Conservation (phyloP, 2,888 invertebrate genomes). For the Tanaodytes sp. region DNA sequence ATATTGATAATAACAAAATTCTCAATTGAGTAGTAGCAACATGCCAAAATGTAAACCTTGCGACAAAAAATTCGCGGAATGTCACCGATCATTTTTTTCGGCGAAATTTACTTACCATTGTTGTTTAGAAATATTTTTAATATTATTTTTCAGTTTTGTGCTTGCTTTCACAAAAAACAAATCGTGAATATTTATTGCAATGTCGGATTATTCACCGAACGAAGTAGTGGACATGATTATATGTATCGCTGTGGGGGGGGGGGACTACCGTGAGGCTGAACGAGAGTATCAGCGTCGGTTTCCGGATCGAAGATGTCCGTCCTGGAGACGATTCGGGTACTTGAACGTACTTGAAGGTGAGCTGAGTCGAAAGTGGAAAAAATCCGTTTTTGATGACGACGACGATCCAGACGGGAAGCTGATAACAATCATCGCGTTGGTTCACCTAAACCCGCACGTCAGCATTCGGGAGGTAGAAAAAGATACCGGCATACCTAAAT, state of each 20-base stretch:
- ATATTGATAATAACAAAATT: too few species aligned
- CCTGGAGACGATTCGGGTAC: not conserved
- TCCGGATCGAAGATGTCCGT: constrained; percentile 3
- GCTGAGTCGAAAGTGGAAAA: constrained; percentile 3
- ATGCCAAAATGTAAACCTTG: too few species aligned
- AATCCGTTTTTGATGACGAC: not conserved
- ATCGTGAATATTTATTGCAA: too few species aligned
- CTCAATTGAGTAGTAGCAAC: too few species aligned
- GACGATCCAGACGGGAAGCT: constrained; percentile 13
- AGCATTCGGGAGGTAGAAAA: constrained; percentile 27
- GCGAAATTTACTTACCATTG: too few species aligned
- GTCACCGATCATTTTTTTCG: too few species aligned
- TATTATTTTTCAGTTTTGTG: too few species aligned
- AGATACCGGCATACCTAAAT: constrained; percentile 28
- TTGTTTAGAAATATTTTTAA: too few species aligned
- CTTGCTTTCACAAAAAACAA: too few species aligned
- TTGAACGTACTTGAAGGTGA: constrained; percentile 6
- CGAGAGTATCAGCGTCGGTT: not conserved
- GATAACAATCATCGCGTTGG: constrained; percentile 13
- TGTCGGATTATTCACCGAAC: constrained; percentile 16
- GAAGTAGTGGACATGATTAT: constrained; percentile 7
- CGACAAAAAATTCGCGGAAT: too few species aligned
- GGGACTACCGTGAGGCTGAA: not conserved
- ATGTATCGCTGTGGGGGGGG: not conserved
- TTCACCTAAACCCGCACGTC: constrained; percentile 20